A percentile compares a stretch with the other conserved stretches of the same genome.
Conservation (phyloP, 2,888 invertebrate species). For the Sarcophaga subvicina region DNA sequence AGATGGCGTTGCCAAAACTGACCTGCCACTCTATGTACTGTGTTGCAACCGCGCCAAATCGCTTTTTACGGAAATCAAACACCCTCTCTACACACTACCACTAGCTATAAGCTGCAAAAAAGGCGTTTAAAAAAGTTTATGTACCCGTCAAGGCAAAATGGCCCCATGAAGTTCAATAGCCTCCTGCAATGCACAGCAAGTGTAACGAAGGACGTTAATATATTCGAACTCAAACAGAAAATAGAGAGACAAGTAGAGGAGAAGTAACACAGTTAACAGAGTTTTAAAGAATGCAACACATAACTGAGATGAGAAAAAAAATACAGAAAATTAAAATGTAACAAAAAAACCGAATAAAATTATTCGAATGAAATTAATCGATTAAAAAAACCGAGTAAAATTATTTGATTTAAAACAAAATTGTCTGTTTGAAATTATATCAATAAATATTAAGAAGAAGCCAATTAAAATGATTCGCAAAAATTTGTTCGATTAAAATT, state of each 20-base stretch:
- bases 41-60: not conserved
- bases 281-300: not conserved
- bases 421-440: too few relatives aligned
- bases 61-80: slow-evolving; percentile 29
- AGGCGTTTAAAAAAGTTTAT: slow-evolving; percentile 45
- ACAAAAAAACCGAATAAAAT: too few relatives aligned
- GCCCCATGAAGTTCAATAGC: slow-evolving; percentile 73
- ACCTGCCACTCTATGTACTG: slow-evolving; percentile 53
- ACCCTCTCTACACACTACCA: not conserved
- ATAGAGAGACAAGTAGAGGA: not conserved
- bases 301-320: not conserved
- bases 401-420: too few relatives aligned
- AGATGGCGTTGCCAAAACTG: slow-evolving; percentile 38
- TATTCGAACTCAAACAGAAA: slow-evolving; percentile 58
- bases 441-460: too few relatives aligned
- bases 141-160: slow-evolving; percentile 71
- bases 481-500: too few relatives aligned
- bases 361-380: too few relatives aligned
- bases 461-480: too few relatives aligned
- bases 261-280: not conserved
- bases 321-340: not conserved
- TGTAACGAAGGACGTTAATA: slow-evolving; percentile 72
- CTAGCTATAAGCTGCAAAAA: slow-evolving; percentile 26
- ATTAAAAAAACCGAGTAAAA: too few relatives aligned
- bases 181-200: slow-evolving; percentile 74